phyloP scores from a whole-genome alignment of 2,888 invertebrate species.

The Geotrupes spiniger region DNA sequence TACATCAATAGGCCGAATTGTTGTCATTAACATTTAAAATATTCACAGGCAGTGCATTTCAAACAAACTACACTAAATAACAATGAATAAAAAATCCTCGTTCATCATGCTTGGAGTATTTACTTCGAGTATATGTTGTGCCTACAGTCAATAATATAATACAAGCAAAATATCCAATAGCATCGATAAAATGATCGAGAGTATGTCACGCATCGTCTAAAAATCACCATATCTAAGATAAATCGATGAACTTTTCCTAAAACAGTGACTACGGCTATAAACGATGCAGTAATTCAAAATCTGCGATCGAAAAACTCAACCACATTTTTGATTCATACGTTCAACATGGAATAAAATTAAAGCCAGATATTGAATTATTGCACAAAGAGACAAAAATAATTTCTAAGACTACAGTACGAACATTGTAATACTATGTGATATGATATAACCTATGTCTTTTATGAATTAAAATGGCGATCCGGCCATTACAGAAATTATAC shows the following conservation, averaged over 20 bases:
- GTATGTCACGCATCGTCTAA: constrained; percentile 34
- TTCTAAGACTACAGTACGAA: constrained; percentile 39
- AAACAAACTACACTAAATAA: no score
- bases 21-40: no score
- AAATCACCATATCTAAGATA: constrained; percentile 31
- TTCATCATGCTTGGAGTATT: no score
- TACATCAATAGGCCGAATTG: neutral
- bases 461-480: constrained; percentile 26
- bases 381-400: constrained; percentile 31
- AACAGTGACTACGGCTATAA: constrained; percentile 38
- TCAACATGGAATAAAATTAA: constrained; percentile 14
- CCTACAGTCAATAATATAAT: no score
- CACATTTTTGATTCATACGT: constrained; percentile 26
- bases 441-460: constrained; percentile 50
- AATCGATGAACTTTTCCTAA: constrained; percentile 21
- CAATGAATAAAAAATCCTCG: no score
- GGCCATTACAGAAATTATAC: constrained; percentile 13
- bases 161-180: neutral
- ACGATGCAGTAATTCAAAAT: constrained; percentile 28
- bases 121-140: no score
- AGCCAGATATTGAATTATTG: constrained; percentile 21
- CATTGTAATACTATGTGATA: constrained; percentile 49
- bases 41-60: no score
- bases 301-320: constrained; percentile 6
- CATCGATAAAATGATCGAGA: neutral